Conservation (phyloP, 1,140 invertebrate genomes). For the Camponotus floridanus region DNA sequence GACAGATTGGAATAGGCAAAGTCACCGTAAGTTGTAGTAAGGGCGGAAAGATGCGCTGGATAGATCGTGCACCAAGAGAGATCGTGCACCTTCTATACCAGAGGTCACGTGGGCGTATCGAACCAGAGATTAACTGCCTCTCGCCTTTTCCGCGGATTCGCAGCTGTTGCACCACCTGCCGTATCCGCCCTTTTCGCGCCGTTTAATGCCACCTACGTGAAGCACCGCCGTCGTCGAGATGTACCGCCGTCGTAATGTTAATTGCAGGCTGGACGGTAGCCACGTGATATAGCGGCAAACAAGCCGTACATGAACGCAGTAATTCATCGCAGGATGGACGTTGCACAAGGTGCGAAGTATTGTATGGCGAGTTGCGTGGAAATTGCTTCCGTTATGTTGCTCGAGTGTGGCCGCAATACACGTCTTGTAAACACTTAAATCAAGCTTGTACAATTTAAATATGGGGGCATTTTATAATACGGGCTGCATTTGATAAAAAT, state of each 20-base stretch:
- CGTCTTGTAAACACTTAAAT: neutral
- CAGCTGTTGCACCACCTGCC: slow-evolving; percentile 81
- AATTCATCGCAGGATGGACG: slow-evolving; percentile 32
- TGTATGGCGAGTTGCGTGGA: slow-evolving; percentile 11
- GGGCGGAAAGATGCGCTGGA: slow-evolving; percentile 20
- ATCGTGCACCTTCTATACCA: slow-evolving; percentile 56
- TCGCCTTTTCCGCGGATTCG: slow-evolving; percentile 78
- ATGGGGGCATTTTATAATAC: no score
- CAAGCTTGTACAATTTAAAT: neutral
- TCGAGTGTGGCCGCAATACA: slow-evolving; percentile 14
- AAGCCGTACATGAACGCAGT: slow-evolving; percentile 56
- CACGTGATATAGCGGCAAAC: slow-evolving; percentile 57
- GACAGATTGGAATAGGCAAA: slow-evolving; percentile 52
- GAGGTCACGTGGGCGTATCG: slow-evolving; percentile 77
- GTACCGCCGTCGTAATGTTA: slow-evolving; percentile 72
- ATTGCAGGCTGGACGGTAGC: slow-evolving; percentile 65
- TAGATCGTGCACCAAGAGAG: neutral
- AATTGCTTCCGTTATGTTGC: slow-evolving; percentile 36
- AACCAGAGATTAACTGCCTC: slow-evolving; percentile 74
- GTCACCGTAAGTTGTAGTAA: slow-evolving; percentile 41
- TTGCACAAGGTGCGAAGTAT: slow-evolving; percentile 20
- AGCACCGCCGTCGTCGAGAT: slow-evolving; percentile 61
- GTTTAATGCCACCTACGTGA: slow-evolving; percentile 79
- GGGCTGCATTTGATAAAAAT: neutral
- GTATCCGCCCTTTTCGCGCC: slow-evolving; percentile 80